Base-by-base conservation (phyloP, 2,797 vertebrate species). In the Dermochelys coriacea region DNA sequence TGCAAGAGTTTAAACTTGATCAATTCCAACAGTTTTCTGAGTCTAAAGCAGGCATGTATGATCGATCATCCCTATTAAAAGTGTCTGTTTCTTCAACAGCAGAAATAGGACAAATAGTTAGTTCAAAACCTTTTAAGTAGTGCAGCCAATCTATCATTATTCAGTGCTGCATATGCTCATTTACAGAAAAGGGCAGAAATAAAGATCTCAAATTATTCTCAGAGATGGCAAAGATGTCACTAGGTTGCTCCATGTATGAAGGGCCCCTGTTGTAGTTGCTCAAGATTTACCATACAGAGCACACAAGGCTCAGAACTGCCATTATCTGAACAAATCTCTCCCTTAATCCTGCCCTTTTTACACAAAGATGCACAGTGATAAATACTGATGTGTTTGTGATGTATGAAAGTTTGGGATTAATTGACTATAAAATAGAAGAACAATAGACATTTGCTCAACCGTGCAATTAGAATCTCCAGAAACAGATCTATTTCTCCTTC, bases 1-100 rank as follows among this genome's bases (percentile, higher is more conserved):
- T 68, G 10, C 47, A 52, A 89, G 85, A 91, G 52, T 57, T 19
- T 84, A 50, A 84, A 75, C 12, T 61, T 71, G 5, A 0, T 87
- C 59, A 21, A 23, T 74, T 92, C 31, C 71, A 80, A 74, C 86
- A 71, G 19, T 77, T 95, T 91, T 55, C 45, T 55, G 81, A 93
- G 90, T 75, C 23, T 88, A 59, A 61, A 81, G 23, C 83, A 92
- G 49, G 89, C 7, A 45, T 21, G 4, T 19, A 18, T 86, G 80
- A 81, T 5, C 89, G 37, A 81, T 93, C 34, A 84, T 27, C 21
- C 5, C 7, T 86, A 3, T 47, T 11, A 91, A 93, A 89, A 19
- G 3, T 0, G 1, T 50, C 78, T 55, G 34, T 21, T 59, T 78
- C 71, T 75, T 27, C 27, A 77, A 41, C 6, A 57, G 54, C 80